These are phyloP conservation scores for Coronaproctus castanopsis DNA, from an alignment of 2,888 invertebrate species.

Conservation along the genomic window DNA sequence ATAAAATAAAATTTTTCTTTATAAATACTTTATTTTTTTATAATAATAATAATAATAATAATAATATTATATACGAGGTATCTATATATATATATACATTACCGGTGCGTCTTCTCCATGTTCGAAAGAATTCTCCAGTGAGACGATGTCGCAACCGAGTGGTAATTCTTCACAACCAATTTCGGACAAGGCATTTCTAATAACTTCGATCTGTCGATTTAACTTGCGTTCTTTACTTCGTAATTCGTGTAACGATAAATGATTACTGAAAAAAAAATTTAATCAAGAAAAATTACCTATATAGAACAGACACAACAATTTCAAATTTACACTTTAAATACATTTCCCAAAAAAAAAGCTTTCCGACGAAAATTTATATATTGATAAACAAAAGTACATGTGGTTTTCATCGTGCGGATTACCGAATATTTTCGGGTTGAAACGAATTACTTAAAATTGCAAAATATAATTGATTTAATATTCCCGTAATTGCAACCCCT, in stretches of 20 bases:
- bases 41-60: too few species aligned
- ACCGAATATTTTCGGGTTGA: too few species aligned
- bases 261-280: slow-evolving; percentile 14
- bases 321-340: too few species aligned
- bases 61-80: too few species aligned
- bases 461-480: too few species aligned
- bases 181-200: slow-evolving; percentile 63
- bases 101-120: slow-evolving; percentile 24
- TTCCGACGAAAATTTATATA: neutral
- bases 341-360: too few species aligned
- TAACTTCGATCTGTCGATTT: slow-evolving; percentile 60
- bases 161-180: slow-evolving; percentile 73
- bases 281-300: neutral
- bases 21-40: too few species aligned
- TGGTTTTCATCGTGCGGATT: neutral
- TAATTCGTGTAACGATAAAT: slow-evolving; percentile 48
- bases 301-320: neutral
- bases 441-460: too few species aligned
- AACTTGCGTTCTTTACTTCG: slow-evolving; percentile 67
- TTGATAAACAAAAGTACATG: neutral
- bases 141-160: slow-evolving; percentile 50
- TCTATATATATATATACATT: too few species aligned
- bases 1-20: too few species aligned
- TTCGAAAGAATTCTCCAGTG: slow-evolving; percentile 41
- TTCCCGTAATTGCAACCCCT: too few species aligned